These are phyloP conservation scores for Drosophila albomicans DNA, from an alignment of 1,140 invertebrate species.

Conservation along the genomic window DNA sequence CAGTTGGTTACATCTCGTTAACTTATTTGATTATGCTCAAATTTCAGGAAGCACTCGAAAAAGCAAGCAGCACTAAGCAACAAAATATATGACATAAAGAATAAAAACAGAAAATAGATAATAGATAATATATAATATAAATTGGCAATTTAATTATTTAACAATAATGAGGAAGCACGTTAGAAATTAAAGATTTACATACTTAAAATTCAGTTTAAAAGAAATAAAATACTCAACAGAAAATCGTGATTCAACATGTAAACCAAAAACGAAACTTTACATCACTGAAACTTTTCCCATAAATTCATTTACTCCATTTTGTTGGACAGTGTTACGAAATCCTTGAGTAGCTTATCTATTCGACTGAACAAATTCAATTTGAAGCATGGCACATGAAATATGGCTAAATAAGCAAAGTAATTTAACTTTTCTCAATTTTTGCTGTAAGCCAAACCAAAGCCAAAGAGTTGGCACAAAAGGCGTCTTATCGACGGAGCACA, in stretches of 20 bases:
- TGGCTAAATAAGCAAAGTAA: conserved; percentile 70
- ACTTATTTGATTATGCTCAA: conserved; percentile 78
- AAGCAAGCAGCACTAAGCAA: conserved; percentile 4
- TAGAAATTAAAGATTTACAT: too few relatives aligned
- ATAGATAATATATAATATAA: background rate
- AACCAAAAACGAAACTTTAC: too few relatives aligned
- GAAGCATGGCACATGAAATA: conserved; percentile 32
- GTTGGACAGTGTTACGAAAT: conserved; percentile 6
- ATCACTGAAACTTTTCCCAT: background rate
- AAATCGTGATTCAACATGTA: too few relatives aligned
- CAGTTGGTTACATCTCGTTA: conserved; percentile 77
- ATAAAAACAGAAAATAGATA: background rate
- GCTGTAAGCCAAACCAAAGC: conserved; percentile 39
- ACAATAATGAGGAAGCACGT: too few relatives aligned
- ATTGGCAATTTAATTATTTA: too few relatives aligned
- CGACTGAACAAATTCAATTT: conserved; percentile 49
- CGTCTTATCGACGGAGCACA: conserved; percentile 60
- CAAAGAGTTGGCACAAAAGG: conserved; percentile 54
- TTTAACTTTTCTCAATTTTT: conserved; percentile 77
- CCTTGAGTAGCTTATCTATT: conserved; percentile 22
- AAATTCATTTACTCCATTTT: background rate
- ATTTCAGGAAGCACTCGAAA: conserved; percentile 46
- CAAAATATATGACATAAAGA: background rate
- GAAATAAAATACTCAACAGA: too few relatives aligned
- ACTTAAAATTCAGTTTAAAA: too few relatives aligned